Percentiles rank a stretch among this genome's conserved stretches.
These are phyloP conservation scores for Agonopterix arenella DNA, from an alignment of 2,888 invertebrate genomes.

Conservation along the genomic window DNA sequence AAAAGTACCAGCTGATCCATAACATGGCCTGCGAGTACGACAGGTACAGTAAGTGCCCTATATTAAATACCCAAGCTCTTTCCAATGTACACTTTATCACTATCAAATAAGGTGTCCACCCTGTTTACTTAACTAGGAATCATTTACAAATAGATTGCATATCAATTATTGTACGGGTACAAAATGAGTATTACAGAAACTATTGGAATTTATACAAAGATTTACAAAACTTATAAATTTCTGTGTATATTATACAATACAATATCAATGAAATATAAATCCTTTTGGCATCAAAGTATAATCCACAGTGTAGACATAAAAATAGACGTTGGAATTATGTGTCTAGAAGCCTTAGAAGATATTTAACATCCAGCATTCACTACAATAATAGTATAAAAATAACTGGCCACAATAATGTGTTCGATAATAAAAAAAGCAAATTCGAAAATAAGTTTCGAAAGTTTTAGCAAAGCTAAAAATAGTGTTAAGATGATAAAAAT, in stretches of 20 bases:
- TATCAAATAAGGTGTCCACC: background rate
- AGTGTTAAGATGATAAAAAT: slow-evolving; percentile 23
- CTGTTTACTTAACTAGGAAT: no score
- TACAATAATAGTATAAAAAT: slow-evolving; percentile 61
- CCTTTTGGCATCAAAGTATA: slow-evolving; percentile 3
- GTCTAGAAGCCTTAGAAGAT: slow-evolving; percentile 31
- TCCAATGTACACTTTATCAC: slow-evolving; percentile 3
- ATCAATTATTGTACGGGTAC: background rate
- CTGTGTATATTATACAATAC: no score
- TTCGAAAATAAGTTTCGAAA: slow-evolving; percentile 47
- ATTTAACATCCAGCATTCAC: slow-evolving; percentile 52
- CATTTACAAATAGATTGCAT: no score
- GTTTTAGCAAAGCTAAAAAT: slow-evolving; percentile 30
- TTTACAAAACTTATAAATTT: no score
- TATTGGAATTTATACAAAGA: no score
- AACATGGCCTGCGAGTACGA: no score
- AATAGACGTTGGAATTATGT: background rate
- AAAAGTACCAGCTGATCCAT: slow-evolving; percentile 8
- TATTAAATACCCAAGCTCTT: no score
- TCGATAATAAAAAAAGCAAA: slow-evolving; percentile 34
- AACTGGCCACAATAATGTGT: slow-evolving; percentile 71
- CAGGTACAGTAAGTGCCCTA: no score
- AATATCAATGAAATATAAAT: no score
- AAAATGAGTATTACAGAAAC: slow-evolving; percentile 20
- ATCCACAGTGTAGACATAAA: background rate